These are phyloP conservation scores for Pluvialis apricaria DNA, from an alignment of 2,113 vertebrate species.

Conservation along the genomic window DNA sequence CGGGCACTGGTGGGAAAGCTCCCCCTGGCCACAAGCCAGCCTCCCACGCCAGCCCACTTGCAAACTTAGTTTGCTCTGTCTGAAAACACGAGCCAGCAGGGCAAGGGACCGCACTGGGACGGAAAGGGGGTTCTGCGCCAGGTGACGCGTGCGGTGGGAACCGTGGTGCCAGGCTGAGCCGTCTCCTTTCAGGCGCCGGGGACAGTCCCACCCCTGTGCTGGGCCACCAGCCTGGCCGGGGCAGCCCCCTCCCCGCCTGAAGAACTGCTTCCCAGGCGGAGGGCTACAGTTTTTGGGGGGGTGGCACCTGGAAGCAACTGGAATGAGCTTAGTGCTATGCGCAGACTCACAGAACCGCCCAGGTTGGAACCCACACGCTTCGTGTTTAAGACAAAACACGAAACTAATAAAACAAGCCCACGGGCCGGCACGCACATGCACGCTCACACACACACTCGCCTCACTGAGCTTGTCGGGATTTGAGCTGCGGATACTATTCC, in stretches of 20 bases:
- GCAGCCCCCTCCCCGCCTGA: background rate
- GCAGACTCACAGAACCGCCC: no score
- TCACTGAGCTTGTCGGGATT: background rate
- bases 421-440: background rate
- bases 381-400: background rate
- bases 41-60: background rate
- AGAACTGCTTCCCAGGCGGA: background rate
- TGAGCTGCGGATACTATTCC: background rate
- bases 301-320: background rate
- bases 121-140: background rate
- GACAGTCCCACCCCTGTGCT: background rate
- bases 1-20: background rate
- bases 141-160: fast-evolving
- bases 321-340: background rate
- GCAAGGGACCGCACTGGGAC: background rate
- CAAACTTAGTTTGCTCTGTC: background rate
- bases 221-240: background rate
- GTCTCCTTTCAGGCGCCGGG: fast-evolving
- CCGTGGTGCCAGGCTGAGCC: background rate
- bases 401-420: background rate
- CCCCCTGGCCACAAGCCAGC: background rate
- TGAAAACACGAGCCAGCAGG: background rate
- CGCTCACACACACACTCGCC: background rate
- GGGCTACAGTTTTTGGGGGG: fast-evolving
- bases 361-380: background rate